Percentiles rank a stretch among this genome's conserved stretches.
Conservation (phyloP, 2,797 vertebrate species). For the Glossophaga mutica region DNA sequence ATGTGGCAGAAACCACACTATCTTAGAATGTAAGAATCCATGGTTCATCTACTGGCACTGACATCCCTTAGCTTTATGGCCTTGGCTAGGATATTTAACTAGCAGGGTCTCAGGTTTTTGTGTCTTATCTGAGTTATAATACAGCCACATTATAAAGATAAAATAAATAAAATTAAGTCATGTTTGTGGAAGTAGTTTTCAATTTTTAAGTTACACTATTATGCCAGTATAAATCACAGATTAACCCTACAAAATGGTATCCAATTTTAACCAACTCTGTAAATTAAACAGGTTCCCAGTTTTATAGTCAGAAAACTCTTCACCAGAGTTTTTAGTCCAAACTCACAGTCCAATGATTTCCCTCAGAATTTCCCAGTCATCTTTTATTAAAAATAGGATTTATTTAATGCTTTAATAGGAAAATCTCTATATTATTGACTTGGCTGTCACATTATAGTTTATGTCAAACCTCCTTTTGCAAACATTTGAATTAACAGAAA, state of each 20-base stretch:
- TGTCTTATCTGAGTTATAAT: neutral
- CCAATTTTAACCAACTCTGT: no score
- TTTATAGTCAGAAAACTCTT: neutral
- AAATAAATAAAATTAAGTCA: slow-evolving; percentile 12
- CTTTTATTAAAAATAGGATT: neutral
- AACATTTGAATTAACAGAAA: neutral
- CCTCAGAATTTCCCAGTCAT: neutral
- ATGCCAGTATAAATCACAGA: neutral
- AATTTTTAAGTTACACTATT: neutral
- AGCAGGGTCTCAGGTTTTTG: neutral
- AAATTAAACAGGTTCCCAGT: neutral
- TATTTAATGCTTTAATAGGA: neutral
- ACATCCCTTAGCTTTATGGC: neutral
- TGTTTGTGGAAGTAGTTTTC: neutral
- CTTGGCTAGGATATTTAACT: neutral
- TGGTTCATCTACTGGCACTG: neutral
- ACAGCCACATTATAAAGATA: neutral
- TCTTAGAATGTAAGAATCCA: slow-evolving; percentile 11
- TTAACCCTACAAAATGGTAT: neutral
- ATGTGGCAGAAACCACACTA: neutral
- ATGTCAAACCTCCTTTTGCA: neutral
- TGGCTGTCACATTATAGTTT: neutral
- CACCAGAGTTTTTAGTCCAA: neutral
- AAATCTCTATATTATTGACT: neutral
- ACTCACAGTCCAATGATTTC: neutral